phyloP scores from a whole-genome alignment of 2,797 vertebrate genomes.

The Hemibagrus guttatus region DNA sequence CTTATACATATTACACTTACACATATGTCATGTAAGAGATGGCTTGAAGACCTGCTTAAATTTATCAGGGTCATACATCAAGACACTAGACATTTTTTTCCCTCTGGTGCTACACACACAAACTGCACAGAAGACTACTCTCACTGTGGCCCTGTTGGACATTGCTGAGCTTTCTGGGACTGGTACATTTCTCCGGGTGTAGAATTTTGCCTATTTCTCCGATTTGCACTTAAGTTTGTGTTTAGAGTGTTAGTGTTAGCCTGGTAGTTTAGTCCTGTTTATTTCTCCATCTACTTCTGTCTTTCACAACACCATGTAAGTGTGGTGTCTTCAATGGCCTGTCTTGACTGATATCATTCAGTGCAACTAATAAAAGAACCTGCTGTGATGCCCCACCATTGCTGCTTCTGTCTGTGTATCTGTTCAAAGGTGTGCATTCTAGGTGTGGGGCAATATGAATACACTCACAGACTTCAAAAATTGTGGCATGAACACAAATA shows the following conservation, averaged over 20 bases:
- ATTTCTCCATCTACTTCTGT: conserved; percentile 45
- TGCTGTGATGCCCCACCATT: conserved; percentile 63
- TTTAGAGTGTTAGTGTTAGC: conserved; percentile 29
- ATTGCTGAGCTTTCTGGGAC: conserved; percentile 61
- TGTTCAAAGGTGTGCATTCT: conserved; percentile 27
- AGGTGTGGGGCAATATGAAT: conserved; percentile 13
- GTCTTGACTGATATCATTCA: conserved; percentile 58
- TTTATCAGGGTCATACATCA: conserved; percentile 3
- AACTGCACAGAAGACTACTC: conserved; percentile 26
- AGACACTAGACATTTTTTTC: conserved; percentile 4
- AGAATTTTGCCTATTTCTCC: conserved; percentile 32
- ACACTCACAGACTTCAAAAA: background rate
- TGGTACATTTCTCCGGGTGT: conserved; percentile 46
- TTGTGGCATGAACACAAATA: background rate
- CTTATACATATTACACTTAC: background rate
- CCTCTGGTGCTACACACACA: conserved; percentile 1
- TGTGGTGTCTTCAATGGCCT: conserved; percentile 31
- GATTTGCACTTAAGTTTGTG: conserved; percentile 36
- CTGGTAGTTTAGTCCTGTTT: conserved; percentile 43
- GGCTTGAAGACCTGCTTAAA: background rate
- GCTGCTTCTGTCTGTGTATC: conserved; percentile 53
- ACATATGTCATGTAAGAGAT: background rate
- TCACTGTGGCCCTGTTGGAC: conserved; percentile 48
- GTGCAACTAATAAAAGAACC: conserved; percentile 74
- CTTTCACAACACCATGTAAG: conserved; percentile 17